Percentiles rank a stretch among this genome's conserved stretches.
These are phyloP conservation scores for Chlorospingus semifuscus DNA, from an alignment of 2,797 vertebrate genomes.

Conservation along the genomic window DNA sequence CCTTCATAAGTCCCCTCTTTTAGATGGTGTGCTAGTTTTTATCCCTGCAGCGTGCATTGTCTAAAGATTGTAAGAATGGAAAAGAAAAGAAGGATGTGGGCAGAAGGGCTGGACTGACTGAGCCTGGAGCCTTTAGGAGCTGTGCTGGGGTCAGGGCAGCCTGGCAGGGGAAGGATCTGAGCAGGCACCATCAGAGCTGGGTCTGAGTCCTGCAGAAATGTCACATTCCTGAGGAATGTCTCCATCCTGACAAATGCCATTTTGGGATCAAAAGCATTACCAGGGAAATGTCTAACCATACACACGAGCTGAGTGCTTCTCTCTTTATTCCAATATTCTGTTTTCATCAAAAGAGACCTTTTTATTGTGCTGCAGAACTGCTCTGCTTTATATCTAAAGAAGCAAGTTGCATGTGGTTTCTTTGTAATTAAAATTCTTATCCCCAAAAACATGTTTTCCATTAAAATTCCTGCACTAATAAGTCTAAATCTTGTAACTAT, in stretches of 20 bases:
- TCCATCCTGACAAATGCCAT: not conserved
- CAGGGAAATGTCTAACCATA: not conserved
- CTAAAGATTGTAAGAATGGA: not conserved
- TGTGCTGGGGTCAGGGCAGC: not conserved
- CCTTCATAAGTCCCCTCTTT: not conserved
- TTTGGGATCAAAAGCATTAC: not conserved
- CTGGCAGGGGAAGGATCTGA: not conserved
- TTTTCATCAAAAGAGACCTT: not conserved
- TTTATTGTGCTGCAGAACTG: not conserved
- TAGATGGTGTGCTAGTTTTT: not conserved
- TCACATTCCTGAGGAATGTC: not conserved
- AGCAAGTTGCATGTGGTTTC: not conserved
- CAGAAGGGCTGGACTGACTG: not conserved
- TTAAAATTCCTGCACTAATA: conserved; percentile 24
- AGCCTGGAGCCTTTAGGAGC: not conserved
- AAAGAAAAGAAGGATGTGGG: rapidly evolving
- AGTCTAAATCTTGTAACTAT: conserved; percentile 3
- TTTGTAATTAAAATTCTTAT: conserved; percentile 51
- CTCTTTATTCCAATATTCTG: not conserved
- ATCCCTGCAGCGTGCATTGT: not conserved
- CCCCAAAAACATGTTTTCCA: conserved; percentile 33
- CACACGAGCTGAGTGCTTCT: rapidly evolving
- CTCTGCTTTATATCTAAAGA: conserved; percentile 40
- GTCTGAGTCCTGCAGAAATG: not conserved
- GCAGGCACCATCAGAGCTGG: not conserved